Percentiles rank a stretch among this genome's conserved stretches.
phyloP scores from a whole-genome alignment of 2,113 vertebrate species.

The Lophius piscatorius region DNA sequence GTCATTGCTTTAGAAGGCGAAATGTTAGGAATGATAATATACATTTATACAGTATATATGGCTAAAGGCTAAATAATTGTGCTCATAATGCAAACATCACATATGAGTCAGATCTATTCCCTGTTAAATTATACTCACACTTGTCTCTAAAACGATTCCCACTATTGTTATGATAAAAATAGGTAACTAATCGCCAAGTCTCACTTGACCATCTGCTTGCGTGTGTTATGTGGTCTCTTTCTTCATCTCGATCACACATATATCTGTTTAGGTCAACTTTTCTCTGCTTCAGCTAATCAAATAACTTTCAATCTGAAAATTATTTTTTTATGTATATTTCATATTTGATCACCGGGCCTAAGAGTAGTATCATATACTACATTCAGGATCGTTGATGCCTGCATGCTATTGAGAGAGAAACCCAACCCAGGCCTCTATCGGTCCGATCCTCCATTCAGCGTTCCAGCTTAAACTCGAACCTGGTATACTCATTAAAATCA shows the following conservation, averaged over 20 bases:
- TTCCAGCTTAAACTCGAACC: conserved; percentile 64
- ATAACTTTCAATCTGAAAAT: background rate
- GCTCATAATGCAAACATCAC: too few species aligned
- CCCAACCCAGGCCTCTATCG: conserved; percentile 56
- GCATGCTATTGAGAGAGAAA: conserved; percentile 67
- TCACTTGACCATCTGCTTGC: background rate
- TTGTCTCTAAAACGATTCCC: background rate
- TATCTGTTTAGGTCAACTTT: too few species aligned
- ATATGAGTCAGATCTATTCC: too few species aligned
- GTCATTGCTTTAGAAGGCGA: too few species aligned
- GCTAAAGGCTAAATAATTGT: too few species aligned
- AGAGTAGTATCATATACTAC: conserved; percentile 10
- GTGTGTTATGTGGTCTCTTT: background rate
- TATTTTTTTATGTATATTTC: background rate
- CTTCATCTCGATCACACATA: conserved; percentile 5
- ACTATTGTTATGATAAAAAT: background rate
- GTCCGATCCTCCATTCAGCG: conserved; percentile 48
- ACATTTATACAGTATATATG: too few species aligned
- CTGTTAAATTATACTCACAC: background rate
- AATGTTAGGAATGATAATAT: too few species aligned
- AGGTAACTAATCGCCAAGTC: background rate
- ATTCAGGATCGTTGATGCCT: conserved; percentile 29
- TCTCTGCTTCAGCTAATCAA: background rate
- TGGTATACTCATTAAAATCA: conserved; percentile 64
- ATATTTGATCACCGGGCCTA: conserved; percentile 1